Base-by-base conservation (phyloP, 2,797 vertebrate species). In the Pseudotriccus pelzelni region DNA sequence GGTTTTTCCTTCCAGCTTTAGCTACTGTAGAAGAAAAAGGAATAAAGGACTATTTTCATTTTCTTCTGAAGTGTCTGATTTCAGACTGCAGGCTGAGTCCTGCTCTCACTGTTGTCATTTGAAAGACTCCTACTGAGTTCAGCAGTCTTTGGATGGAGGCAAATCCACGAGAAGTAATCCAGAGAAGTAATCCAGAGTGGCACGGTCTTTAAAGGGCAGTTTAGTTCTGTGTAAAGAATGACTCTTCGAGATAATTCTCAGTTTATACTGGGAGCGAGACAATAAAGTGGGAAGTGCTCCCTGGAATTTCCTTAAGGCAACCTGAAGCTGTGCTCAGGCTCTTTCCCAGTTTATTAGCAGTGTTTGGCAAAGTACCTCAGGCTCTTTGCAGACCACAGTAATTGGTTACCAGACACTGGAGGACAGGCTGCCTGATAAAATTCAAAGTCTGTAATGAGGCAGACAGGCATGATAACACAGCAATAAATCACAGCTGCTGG, bases 401-500 rank as follows among this genome's bases (percentile, higher is more conserved):
- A 91, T 94, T 96, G 94, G 85, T 95, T 96, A 84, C 47, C 70
- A 87, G 90, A 95, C 84, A 92, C 85, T 67, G 55, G 91, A 91
- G 87, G 94, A 96, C 67, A 95, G 77, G 43, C 74, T 96, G 96
- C 87, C 89, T 67, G 95, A 97, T 95, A 88, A 95, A 96, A 94
- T 93, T 91, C 73, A 55, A 73, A 70, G 58, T 72, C 84, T 96
- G 90, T 91, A 97, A 94, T 87, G 89, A 95, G 79, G 93, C 76
- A 96, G 90, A 88, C 92, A 92, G 77, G 84, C 84, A 77, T 78
- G 88, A 94, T 97, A 95, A 94, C 79, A 85, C 70, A 93, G 90
- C 85, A 95, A 97, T 96, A 95, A 97, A 96, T 97, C 97, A 97
- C 95, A 95, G 94, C 58, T 3, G 17, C 79, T 96, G 89, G 75